Base-by-base conservation (phyloP, 2,888 invertebrate species). In the Melangyna quadrimaculata region DNA sequence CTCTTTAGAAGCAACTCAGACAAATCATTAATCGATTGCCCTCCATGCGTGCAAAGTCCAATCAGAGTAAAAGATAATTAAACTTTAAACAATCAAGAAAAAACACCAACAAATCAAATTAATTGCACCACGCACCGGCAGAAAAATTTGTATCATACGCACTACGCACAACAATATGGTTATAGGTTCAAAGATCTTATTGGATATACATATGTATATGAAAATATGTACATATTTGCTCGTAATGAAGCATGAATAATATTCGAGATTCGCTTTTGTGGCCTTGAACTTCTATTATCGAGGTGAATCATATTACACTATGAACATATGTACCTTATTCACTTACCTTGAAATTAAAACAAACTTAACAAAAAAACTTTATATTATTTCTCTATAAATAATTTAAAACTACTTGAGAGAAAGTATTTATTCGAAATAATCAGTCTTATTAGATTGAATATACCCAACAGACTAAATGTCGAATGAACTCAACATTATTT, bases 301-400 rank as follows among this genome's bases (percentile, higher is more conserved):
- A 24, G 17, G 37, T 48, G 63, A 63, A 12, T 7, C 2, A 37
- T 27, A 59, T 82, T 82, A 65, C 70, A 77, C 75, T 87, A 80
- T 27, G 7, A 8, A 5, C 2, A 40, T 17, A 3, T 1, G 1
- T 48, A 48, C 14, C 8, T 27, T 27, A 87, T 89, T 84, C 83
- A 88, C 88, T 88, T 89, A 84, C 87, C 88, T 65, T 87, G 81
- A 6, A 71, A 24, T 37, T 22, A 55, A 65, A 57, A 57, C 24
- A 65, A 12, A n/a, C n/a, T n/a, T n/a, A n/a, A 35, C 12, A 57
- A 71, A 65, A 10, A 17, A 48, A 48, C 32, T 59, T 7, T 6
- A 59, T 8, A 71, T 14, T 22, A 22, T 43, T 12, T 45, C 6
- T 65, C 17, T 19, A 65, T 45, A 65, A 29, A 32, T 45, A 32